Conservation (phyloP, 2,888 invertebrate genomes). For the Steinernema hermaphroditum region DNA sequence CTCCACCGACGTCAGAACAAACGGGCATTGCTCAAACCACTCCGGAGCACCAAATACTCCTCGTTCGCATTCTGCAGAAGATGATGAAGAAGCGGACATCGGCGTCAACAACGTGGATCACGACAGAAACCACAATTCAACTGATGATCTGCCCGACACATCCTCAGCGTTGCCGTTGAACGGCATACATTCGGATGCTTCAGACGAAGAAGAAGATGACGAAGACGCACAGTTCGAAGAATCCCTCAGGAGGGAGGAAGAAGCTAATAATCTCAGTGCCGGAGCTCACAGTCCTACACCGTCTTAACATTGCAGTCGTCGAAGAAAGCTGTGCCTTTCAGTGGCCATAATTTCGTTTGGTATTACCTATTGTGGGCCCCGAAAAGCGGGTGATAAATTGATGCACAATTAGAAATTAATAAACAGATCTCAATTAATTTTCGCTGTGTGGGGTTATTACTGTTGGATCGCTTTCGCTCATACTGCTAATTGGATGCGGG, state of each 20-base stretch:
- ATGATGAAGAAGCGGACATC: conserved; percentile 4
- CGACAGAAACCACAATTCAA: background rate
- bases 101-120: conserved; percentile 8
- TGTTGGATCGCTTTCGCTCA: too few species aligned
- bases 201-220: conserved; percentile 1
- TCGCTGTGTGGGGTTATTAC: too few species aligned
- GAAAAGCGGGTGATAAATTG: conserved; percentile 24
- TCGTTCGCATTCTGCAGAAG: background rate
- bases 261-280: conserved; percentile 7
- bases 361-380: conserved; percentile 9
- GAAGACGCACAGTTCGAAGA: conserved; percentile 24
- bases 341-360: conserved; percentile 13
- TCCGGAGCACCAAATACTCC: background rate
- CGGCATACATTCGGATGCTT: conserved; percentile 2
- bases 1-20: conserved; percentile 7
- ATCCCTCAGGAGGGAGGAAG: conserved; percentile 1
- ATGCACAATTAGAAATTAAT: conserved; percentile 26
- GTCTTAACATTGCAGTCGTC: background rate
- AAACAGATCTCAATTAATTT: conserved; percentile 10
- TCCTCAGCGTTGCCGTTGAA: conserved; percentile 1
- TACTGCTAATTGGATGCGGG: too few species aligned
- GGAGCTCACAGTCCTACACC: conserved; percentile 1
- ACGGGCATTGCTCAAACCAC: conserved; percentile 1
- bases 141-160: background rate
- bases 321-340: conserved; percentile 11